These are phyloP conservation scores for Miniopterus natalensis DNA, from an alignment of 2,113 vertebrate genomes.

Conservation along the genomic window DNA sequence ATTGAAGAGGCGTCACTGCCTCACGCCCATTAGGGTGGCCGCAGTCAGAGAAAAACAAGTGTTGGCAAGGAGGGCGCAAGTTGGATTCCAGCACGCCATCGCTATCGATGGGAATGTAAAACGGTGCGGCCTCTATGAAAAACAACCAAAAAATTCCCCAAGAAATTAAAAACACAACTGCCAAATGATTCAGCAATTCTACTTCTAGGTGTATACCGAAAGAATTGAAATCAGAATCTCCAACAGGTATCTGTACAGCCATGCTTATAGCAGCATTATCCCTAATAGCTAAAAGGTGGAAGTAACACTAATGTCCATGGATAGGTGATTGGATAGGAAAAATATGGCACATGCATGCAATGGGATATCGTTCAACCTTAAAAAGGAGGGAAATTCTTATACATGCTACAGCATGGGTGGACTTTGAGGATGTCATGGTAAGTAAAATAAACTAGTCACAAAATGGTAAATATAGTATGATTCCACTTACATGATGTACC, in stretches of 20 bases:
- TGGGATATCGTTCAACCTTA: not conserved
- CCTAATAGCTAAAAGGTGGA: not conserved
- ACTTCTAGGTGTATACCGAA: not conserved
- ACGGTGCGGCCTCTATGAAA: not conserved
- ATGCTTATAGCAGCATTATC: not conserved
- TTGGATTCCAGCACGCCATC: not conserved
- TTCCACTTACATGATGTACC: not conserved
- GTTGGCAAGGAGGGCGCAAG: not conserved
- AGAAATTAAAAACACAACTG: conserved; percentile 3
- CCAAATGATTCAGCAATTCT: not conserved
- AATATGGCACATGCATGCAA: not conserved
- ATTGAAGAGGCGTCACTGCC: not conserved
- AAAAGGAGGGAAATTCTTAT: conserved; percentile 8
- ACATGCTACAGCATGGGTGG: not conserved
- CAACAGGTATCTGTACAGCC: not conserved
- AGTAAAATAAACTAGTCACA: not conserved
- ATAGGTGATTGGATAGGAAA: not conserved
- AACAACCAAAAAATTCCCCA: not conserved
- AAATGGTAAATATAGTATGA: not conserved
- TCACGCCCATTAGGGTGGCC: not conserved
- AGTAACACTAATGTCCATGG: too few species aligned
- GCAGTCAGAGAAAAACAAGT: not conserved
- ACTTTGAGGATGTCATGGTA: not conserved
- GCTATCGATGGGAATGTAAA: not conserved
- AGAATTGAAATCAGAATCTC: not conserved